These are phyloP conservation scores for Luscinia luscinia DNA, from an alignment of 2,797 vertebrate species.

Conservation along the genomic window DNA sequence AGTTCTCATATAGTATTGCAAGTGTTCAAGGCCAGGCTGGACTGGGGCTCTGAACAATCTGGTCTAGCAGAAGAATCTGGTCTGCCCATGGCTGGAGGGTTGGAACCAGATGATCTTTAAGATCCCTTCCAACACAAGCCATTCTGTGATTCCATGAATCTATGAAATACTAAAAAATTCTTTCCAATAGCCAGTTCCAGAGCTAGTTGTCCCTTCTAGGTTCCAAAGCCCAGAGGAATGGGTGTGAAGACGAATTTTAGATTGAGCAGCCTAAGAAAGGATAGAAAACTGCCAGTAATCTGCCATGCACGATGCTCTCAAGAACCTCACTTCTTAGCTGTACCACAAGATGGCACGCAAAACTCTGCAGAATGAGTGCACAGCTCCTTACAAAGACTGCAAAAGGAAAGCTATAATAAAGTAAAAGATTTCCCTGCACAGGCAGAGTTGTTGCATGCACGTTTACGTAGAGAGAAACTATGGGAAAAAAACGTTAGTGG, in stretches of 20 bases:
- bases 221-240: not conserved
- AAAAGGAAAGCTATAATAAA: not conserved
- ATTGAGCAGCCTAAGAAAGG: not conserved
- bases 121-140: not conserved
- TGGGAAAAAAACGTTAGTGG: not conserved
- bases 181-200: not conserved
- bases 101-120: not conserved
- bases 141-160: not conserved
- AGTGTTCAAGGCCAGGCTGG: not conserved
- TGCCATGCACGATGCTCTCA: not conserved
- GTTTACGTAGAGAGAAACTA: not conserved
- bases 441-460: not conserved
- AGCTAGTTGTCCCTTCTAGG: not conserved
- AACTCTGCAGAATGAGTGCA: not conserved
- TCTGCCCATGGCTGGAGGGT: not conserved
- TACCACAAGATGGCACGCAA: conserved; percentile 18
- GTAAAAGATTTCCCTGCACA: not conserved
- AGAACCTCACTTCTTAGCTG: not conserved
- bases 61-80: not conserved
- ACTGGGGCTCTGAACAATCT: not conserved
- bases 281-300: not conserved
- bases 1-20: not conserved
- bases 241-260: not conserved
- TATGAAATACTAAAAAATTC: not conserved
- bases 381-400: not conserved